These are phyloP conservation scores for Lottia gigantea DNA, from an alignment of 2,888 invertebrate genomes.

Conservation along the genomic window DNA sequence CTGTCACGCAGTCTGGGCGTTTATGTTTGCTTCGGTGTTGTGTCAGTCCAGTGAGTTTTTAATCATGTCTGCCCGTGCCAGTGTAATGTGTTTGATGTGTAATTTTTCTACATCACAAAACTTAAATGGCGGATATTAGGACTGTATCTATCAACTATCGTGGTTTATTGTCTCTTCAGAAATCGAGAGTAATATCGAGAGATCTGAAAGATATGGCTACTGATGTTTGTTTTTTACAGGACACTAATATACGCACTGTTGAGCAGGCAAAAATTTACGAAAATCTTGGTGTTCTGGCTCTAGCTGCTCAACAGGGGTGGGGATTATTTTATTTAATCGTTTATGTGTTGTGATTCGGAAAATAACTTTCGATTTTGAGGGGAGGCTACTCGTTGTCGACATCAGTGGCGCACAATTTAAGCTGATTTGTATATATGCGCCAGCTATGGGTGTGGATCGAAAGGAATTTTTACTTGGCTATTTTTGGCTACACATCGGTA, in stretches of 20 bases:
- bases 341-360: not conserved
- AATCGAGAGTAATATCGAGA: not conserved
- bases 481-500: not conserved
- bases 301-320: not conserved
- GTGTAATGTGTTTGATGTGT: too few species aligned
- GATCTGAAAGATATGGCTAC: not conserved
- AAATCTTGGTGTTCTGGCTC: conserved; percentile 2
- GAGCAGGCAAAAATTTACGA: not conserved
- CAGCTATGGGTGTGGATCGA: not conserved
- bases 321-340: not conserved
- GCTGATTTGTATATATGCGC: not conserved
- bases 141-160: not conserved
- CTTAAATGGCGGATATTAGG: not conserved
- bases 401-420: not conserved
- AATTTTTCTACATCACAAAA: not conserved
- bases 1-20: too few species aligned
- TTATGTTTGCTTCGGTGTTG: too few species aligned
- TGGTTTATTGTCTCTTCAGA: not conserved
- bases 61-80: not conserved
- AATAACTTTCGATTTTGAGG: conserved; percentile 1
- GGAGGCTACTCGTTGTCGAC: not conserved
- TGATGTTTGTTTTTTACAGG: not conserved
- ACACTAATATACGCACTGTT: not conserved
- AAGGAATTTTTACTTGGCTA: not conserved
- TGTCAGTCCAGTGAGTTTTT: not conserved